Evolutionary conservation across 2,888 invertebrate genomes (phyloP).

Genomic region (Sesia bembeciformis): DNA sequence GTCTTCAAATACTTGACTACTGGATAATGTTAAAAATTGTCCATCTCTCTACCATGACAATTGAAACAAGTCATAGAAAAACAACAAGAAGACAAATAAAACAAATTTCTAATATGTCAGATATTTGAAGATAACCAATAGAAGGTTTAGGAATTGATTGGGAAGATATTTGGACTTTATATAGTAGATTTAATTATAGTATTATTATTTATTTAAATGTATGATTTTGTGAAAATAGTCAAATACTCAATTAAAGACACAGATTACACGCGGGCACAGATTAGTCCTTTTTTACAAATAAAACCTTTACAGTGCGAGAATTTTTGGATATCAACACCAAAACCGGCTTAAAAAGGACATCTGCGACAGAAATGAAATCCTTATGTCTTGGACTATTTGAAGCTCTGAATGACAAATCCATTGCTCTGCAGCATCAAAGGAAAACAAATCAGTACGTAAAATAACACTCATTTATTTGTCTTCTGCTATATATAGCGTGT

Average conservation of each 20-base stretch:
- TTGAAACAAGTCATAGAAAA: too few relatives aligned
- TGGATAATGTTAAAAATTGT: too few relatives aligned
- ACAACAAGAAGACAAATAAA: too few relatives aligned
- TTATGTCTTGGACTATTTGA: constrained; percentile 86
- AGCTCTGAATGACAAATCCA: constrained; percentile 88
- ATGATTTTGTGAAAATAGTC: not conserved
- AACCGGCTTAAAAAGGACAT: constrained; percentile 48
- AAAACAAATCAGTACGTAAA: constrained; percentile 85
- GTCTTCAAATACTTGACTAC: too few relatives aligned
- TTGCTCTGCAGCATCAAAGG: constrained; percentile 88
- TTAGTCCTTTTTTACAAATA: not conserved
- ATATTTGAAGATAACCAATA: too few relatives aligned
- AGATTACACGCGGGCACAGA: too few relatives aligned
- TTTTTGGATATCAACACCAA: constrained; percentile 78
- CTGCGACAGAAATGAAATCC: constrained; percentile 83
- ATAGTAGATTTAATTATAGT: not conserved
- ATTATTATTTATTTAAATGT: not conserved
- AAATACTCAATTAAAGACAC: too few relatives aligned
- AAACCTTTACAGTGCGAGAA: constrained; percentile 77
- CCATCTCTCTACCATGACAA: too few relatives aligned
- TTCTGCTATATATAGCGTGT: too few relatives aligned
- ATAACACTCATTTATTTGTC: not conserved
- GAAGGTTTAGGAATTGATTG: too few relatives aligned
- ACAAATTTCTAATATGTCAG: too few relatives aligned
- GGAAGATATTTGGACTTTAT: not conserved